phyloP scores from a whole-genome alignment of 2,888 invertebrate species.

The Hyalella azteca region DNA sequence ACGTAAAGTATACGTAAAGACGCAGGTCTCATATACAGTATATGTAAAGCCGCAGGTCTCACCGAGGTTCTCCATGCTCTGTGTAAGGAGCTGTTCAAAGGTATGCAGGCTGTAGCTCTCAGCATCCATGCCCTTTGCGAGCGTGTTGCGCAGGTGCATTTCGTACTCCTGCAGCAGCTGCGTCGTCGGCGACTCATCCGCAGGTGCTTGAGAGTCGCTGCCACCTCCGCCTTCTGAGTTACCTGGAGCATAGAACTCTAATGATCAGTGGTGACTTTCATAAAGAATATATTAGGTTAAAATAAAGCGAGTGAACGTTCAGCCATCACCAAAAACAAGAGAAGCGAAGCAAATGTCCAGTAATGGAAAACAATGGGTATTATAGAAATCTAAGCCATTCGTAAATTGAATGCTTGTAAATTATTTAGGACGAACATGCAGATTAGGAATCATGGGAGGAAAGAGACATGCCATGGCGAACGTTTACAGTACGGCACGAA shows the following conservation, averaged over 20 bases:
- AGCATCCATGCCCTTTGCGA: constrained; percentile 94
- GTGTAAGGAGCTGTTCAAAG: constrained; percentile 87
- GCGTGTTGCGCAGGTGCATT: constrained; percentile 89
- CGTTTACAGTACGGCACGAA: too few relatives aligned
- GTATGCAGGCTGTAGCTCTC: constrained; percentile 93
- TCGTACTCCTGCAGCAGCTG: constrained; percentile 76
- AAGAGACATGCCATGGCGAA: too few relatives aligned
- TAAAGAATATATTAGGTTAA: neutral
- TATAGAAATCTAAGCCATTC: too few relatives aligned
- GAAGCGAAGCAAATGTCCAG: too few relatives aligned
- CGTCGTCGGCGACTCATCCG: constrained; percentile 80
- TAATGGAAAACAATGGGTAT: too few relatives aligned
- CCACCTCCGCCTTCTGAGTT: constrained; percentile 55
- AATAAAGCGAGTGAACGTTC: neutral
- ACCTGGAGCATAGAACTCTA: constrained; percentile 37
- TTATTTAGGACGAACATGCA: too few relatives aligned
- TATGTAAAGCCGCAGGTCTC: too few relatives aligned
- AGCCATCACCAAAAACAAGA: too few relatives aligned
- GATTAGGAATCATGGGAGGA: too few relatives aligned
- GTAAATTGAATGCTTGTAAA: too few relatives aligned
- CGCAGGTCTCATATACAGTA: too few relatives aligned
- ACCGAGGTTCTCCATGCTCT: constrained; percentile 92
- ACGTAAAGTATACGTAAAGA: too few relatives aligned
- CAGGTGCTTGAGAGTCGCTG: constrained; percentile 65
- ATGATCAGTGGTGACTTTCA: neutral